These are phyloP conservation scores for Osmerus eperlanus DNA, from an alignment of 2,113 vertebrate species.

Conservation along the genomic window DNA sequence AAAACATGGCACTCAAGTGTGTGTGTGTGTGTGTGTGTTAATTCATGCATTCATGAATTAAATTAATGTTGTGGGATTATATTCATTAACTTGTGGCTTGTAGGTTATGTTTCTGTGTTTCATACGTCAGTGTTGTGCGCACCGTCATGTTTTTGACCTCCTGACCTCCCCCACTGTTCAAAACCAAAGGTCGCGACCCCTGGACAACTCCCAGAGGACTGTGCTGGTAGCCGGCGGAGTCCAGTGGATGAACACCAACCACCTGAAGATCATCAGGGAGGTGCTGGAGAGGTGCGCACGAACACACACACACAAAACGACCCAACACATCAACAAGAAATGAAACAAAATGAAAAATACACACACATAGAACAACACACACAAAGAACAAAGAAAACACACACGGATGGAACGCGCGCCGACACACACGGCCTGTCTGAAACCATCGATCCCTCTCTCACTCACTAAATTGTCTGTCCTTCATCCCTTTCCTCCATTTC, in stretches of 20 bases:
- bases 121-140: no score
- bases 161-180: constrained; percentile 49
- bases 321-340: no score
- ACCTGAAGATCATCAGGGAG: constrained; percentile 83
- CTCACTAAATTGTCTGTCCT: neutral
- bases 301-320: neutral
- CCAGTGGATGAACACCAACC: constrained; percentile 91
- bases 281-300: constrained; percentile 81
- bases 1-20: no score
- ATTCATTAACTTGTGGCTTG: constrained; percentile 15
- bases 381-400: no score
- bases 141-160: constrained; percentile 8
- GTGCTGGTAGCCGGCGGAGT: constrained; percentile 92
- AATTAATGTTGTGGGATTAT: neutral
- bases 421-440: no score
- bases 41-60: neutral
- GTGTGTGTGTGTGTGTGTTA: no score
- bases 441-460: neutral
- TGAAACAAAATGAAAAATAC: no score
- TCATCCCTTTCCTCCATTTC: no score
- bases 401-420: no score
- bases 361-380: no score
- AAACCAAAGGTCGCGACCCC: constrained; percentile 86
- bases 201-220: constrained; percentile 81
- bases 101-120: neutral